Percentiles rank a stretch among this genome's conserved stretches.
These are phyloP conservation scores for Cottoperca gobio DNA, from an alignment of 2,797 vertebrate genomes.

Conservation along the genomic window DNA sequence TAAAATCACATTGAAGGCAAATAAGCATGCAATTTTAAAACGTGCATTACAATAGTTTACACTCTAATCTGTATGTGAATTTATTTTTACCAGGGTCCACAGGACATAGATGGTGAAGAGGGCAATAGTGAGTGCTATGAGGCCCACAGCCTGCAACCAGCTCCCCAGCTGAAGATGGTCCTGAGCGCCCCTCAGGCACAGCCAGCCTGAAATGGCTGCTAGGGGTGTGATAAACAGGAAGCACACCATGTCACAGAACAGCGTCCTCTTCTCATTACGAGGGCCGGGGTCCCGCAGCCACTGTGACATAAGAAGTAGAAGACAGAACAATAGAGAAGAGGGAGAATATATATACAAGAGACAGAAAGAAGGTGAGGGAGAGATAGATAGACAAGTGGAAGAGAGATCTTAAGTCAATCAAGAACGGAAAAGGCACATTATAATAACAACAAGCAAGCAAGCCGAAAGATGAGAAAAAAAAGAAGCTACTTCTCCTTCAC, in stretches of 20 bases:
- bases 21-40: neutral
- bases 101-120: slow-evolving; percentile 98
- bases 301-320: slow-evolving; percentile 69
- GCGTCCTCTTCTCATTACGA: slow-evolving; percentile 93
- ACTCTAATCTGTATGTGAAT: neutral
- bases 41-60: neutral
- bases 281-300: slow-evolving; percentile 95
- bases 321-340: neutral
- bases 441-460: neutral
- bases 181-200: slow-evolving; percentile 94
- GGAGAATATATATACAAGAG: neutral
- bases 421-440: neutral
- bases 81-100: slow-evolving; percentile 92
- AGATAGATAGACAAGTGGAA: neutral
- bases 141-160: slow-evolving; percentile 93
- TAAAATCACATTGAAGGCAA: neutral
- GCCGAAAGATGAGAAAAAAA: slow-evolving; percentile 14
- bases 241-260: slow-evolving; percentile 97
- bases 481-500: neutral
- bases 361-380: neutral
- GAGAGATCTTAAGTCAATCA: neutral
- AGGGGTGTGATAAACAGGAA: slow-evolving; percentile 96
- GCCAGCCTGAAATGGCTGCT: slow-evolving; percentile 95
- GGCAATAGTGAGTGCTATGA: slow-evolving; percentile 96
- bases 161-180: slow-evolving; percentile 95